Conservation (phyloP, 2,113 vertebrate species). For the Otus sunia region DNA sequence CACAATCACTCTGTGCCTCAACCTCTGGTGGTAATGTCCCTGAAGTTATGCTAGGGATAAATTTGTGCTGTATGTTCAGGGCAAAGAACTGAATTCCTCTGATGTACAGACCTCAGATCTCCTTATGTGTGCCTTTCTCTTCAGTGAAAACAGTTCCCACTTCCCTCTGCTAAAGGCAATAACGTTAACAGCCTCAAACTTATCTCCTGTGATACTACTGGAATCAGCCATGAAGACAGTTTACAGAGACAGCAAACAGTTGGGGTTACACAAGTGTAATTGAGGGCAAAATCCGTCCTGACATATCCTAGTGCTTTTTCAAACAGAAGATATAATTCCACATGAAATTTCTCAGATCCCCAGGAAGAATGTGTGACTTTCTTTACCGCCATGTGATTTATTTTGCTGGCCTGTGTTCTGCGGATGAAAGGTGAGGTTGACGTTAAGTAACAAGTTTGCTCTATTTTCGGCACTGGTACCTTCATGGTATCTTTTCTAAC, state of each 20-base stretch:
- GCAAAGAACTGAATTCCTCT: neutral
- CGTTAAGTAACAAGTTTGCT: slow-evolving; percentile 31
- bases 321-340: neutral
- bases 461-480: neutral
- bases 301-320: neutral
- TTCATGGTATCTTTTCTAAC: neutral
- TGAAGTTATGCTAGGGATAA: neutral
- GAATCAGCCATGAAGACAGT: neutral
- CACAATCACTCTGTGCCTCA: slow-evolving; percentile 18
- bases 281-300: slow-evolving; percentile 45
- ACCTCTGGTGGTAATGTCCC: neutral
- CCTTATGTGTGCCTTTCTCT: neutral
- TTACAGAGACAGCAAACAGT: slow-evolving; percentile 9
- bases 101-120: slow-evolving; percentile 2
- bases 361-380: neutral
- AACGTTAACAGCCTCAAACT: neutral
- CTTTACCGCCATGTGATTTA: neutral
- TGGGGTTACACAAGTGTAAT: slow-evolving; percentile 5
- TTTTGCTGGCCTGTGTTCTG: neutral
- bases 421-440: neutral
- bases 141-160: neutral
- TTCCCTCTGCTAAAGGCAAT: slow-evolving; percentile 4
- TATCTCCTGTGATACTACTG: neutral
- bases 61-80: slow-evolving; percentile 9
- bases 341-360: slow-evolving; percentile 13